These are phyloP conservation scores for Plodia interpunctella DNA, from an alignment of 1,140 invertebrate species.

Conservation along the genomic window DNA sequence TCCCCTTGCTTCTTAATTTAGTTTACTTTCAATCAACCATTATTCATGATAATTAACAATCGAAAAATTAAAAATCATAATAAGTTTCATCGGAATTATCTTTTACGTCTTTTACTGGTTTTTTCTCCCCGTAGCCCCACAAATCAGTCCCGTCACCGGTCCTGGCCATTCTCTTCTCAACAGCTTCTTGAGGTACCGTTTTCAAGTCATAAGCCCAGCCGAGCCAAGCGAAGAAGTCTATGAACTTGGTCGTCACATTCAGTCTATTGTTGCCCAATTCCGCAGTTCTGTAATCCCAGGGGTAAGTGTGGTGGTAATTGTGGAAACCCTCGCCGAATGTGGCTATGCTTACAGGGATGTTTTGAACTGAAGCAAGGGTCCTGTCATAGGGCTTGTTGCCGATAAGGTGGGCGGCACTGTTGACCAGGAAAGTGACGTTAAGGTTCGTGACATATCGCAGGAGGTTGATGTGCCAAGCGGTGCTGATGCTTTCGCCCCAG, in stretches of 20 bases:
- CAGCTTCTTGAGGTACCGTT: slow-evolving; percentile 20
- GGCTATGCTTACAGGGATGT: slow-evolving; percentile 10
- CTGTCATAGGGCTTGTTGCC: slow-evolving; percentile 83
- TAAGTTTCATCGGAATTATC: not conserved
- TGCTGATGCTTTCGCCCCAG: slow-evolving; percentile 87
- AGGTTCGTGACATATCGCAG: slow-evolving; percentile 83
- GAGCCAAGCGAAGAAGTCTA: slow-evolving; percentile 77
- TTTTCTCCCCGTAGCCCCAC: slow-evolving; percentile 14
- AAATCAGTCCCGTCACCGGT: slow-evolving; percentile 30
- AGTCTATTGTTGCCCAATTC: slow-evolving; percentile 81
- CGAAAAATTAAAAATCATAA: too few species aligned
- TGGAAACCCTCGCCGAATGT: slow-evolving; percentile 84
- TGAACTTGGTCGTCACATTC: slow-evolving; percentile 83
- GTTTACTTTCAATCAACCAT: too few species aligned
- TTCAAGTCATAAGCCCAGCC: slow-evolving; percentile 84
- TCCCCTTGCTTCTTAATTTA: too few species aligned
- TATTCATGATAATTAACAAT: too few species aligned
- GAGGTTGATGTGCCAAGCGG: slow-evolving; percentile 88
- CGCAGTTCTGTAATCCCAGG: slow-evolving; percentile 90
- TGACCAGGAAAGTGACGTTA: slow-evolving; percentile 86
- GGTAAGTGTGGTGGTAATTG: slow-evolving; percentile 94
- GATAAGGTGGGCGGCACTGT: slow-evolving; percentile 82
- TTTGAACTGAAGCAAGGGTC: slow-evolving; percentile 29
- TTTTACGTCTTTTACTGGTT: not conserved
- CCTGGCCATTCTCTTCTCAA: slow-evolving; percentile 18